phyloP scores from a whole-genome alignment of 2,888 invertebrate species.

The Listrodromus nycthemerus region DNA sequence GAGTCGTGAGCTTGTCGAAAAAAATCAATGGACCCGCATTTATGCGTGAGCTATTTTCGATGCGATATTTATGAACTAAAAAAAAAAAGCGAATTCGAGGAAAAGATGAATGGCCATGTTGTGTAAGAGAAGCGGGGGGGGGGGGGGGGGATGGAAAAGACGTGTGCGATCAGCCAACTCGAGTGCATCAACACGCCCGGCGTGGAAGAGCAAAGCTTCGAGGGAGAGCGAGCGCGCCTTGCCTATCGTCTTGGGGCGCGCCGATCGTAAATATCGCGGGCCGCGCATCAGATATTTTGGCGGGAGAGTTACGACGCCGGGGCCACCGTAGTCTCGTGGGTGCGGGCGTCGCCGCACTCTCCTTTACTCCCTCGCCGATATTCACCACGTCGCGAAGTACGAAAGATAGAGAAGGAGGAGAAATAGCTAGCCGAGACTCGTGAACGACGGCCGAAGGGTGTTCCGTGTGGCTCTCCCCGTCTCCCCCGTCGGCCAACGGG shows the following conservation, averaged over 20 bases:
- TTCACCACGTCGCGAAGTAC: conserved; percentile 9
- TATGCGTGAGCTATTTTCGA: background rate
- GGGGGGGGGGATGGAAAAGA: conserved; percentile 2
- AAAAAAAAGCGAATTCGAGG: background rate
- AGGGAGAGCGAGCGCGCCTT: conserved; percentile 30
- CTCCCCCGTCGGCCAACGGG: background rate
- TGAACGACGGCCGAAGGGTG: conserved; percentile 7
- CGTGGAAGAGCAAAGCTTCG: conserved; percentile 22
- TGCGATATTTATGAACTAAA: background rate
- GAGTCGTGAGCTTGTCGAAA: too few relatives aligned
- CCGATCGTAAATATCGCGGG: conserved; percentile 77
- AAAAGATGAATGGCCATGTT: background rate
- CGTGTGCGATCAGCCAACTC: conserved; percentile 15
- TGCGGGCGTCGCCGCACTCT: conserved; percentile 32
- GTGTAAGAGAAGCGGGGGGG: background rate
- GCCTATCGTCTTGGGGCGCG: conserved; percentile 67
- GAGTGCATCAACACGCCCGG: conserved; percentile 39
- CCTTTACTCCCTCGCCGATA: background rate
- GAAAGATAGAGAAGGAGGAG: conserved; percentile 13
- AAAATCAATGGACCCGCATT: too few relatives aligned
- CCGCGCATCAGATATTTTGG: conserved; percentile 78
- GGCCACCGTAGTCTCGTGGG: conserved; percentile 21
- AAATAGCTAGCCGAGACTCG: conserved; percentile 9
- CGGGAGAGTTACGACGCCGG: conserved; percentile 76
- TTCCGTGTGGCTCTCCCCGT: background rate